Percentiles rank a stretch among this genome's conserved stretches.
Conservation (phyloP, 2,888 invertebrate species). For the Drosophila differens region DNA sequence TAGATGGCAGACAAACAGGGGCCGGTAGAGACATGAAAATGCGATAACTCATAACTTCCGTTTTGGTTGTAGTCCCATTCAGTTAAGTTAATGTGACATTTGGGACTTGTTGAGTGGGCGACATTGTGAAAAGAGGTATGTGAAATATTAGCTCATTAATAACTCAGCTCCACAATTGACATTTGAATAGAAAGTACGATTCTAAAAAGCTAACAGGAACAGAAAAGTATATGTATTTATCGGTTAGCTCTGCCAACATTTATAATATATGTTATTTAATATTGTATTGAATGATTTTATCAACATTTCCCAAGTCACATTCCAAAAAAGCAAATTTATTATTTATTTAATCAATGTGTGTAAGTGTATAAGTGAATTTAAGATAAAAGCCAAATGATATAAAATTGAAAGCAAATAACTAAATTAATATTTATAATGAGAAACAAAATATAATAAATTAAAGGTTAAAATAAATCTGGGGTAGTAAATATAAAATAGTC, state of each 20-base stretch:
- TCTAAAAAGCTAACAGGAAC: background rate
- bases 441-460: background rate
- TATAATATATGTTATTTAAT: background rate
- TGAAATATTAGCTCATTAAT: constrained; percentile 35
- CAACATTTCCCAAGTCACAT: background rate
- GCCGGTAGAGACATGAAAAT: constrained; percentile 39
- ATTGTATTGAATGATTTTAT: background rate
- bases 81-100: constrained; percentile 29
- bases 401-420: background rate
- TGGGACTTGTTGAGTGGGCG: constrained; percentile 9
- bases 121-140: constrained; percentile 7
- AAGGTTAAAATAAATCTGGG: too few species aligned
- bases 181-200: background rate
- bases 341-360: background rate
- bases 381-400: background rate
- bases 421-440: background rate
- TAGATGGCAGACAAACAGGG: constrained; percentile 35
- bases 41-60: constrained; percentile 32
- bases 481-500: too few species aligned
- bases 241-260: background rate
- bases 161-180: constrained; percentile 18
- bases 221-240: background rate
- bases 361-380: background rate
- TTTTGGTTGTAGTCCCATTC: constrained; percentile 23
- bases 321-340: background rate